Base-by-base conservation (phyloP, 2,113 vertebrate species). In the Melanerpes formicivorus region DNA sequence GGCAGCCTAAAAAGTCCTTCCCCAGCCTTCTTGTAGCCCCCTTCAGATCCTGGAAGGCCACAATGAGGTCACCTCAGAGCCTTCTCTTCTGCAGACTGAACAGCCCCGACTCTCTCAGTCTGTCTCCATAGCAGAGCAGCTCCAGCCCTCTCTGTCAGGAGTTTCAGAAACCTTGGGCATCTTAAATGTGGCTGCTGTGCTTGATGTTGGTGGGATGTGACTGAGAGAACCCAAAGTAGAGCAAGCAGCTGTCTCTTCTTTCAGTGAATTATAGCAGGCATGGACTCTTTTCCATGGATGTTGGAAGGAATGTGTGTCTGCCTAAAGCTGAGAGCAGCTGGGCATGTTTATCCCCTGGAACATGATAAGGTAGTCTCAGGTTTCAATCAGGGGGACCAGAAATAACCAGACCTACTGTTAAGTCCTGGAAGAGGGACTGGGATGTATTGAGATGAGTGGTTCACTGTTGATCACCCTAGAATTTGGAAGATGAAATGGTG, bases 241-340 rank as follows among this genome's bases (percentile, higher is more conserved):
- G 25, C 26, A 10, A 91, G 62, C 69, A 90, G 62, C 52, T 50
- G 22, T 72, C 40, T 88, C 75, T 70, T 82, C 52, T 90, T 91
- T 93, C 32, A 46, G 64, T 78, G 82, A 70, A 72, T 89, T 82
- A 56, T 12, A 70, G 60, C 66, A 89, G 32, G 32, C 30, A 44
- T 34, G 19, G 22, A 72, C 80, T 67, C 73, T 95, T 93, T 88
- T 78, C 62, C 50, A 40, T 3, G 65, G 73, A 83, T 93, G 15
- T 88, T 91, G 83, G 93, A 94, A 93, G 55, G 93, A 95, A 96
- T 93, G 82, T 58, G 32, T 69, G 58, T 91, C 65, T 93, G 66
- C 75, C 62, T 80, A 83, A 90, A 88, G 65, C 83, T 0, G 30
- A 88, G 90, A 95, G 93, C 95, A 96, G 95, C 95, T 96, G 95